phyloP scores from a whole-genome alignment of 2,888 invertebrate genomes.

The Morinoia aosen region DNA sequence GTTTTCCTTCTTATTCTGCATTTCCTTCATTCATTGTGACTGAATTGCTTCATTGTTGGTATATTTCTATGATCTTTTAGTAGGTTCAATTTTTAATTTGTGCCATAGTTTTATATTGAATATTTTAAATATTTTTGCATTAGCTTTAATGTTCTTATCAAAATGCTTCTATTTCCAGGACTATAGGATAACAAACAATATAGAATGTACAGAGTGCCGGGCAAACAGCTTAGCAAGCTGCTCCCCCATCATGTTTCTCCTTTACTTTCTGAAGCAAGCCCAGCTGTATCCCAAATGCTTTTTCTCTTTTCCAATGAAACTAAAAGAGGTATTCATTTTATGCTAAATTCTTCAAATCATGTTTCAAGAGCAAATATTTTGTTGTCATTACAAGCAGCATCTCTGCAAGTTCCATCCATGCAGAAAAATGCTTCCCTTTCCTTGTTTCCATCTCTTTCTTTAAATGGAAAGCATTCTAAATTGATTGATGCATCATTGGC shows the following conservation, averaged over 20 bases:
- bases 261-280: not conserved
- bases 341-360: not conserved
- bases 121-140: no score
- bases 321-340: not conserved
- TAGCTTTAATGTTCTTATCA: no score
- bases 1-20: no score
- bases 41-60: no score
- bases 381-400: not conserved
- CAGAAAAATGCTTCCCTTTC: not conserved
- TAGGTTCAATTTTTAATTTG: no score
- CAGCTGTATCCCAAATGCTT: not conserved
- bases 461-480: not conserved
- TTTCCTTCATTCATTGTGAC: no score
- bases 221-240: conserved; percentile 19
- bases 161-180: not conserved
- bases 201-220: conserved; percentile 28
- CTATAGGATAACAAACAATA: not conserved
- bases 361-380: not conserved
- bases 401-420: not conserved
- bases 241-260: conserved; percentile 2
- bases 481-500: not conserved
- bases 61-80: no score
- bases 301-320: not conserved
- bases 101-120: no score
- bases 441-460: not conserved